Percentiles rank a stretch among this genome's conserved stretches.
Conservation (phyloP, 2,797 vertebrate species). For the Lepus oiostolus region DNA sequence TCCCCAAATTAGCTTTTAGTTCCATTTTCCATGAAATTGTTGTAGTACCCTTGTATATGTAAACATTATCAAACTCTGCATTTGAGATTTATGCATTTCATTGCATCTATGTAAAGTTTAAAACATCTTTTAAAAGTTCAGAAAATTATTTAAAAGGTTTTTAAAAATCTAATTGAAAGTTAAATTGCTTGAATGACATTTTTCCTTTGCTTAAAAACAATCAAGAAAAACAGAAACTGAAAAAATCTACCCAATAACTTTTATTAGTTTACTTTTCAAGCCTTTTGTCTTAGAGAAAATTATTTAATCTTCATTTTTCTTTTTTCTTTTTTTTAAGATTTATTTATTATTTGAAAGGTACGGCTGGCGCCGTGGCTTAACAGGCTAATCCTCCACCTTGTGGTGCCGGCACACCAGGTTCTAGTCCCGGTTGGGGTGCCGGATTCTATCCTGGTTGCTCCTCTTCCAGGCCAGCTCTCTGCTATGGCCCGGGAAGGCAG, state of each 20-base stretch:
- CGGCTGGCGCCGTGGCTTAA: too few species aligned
- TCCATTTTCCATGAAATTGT: too few species aligned
- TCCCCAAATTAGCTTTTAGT: too few species aligned
- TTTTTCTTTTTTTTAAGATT: too few species aligned
- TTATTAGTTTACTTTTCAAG: slow-evolving; percentile 46
- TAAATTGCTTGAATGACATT: slow-evolving; percentile 47
- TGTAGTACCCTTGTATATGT: too few species aligned
- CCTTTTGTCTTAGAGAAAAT: background rate
- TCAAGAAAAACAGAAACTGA: background rate
- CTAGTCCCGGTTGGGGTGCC: too few species aligned
- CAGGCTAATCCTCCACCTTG: too few species aligned
- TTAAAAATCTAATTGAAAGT: slow-evolving; percentile 26
- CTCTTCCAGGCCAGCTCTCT: too few species aligned
- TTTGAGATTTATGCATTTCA: background rate
- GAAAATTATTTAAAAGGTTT: slow-evolving; percentile 24
- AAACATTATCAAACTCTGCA: background rate
- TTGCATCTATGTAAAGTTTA: slow-evolving; percentile 14
- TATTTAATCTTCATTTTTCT: background rate
- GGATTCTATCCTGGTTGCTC: too few species aligned
- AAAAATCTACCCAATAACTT: background rate
- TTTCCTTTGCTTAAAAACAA: slow-evolving; percentile 65
- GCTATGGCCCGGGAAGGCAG: too few species aligned
- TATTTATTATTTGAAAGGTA: too few species aligned
- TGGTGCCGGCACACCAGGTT: too few species aligned
- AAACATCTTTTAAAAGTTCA: background rate